These are phyloP conservation scores for Myotis brandtii DNA, from an alignment of 2,113 vertebrate species.

Conservation along the genomic window DNA sequence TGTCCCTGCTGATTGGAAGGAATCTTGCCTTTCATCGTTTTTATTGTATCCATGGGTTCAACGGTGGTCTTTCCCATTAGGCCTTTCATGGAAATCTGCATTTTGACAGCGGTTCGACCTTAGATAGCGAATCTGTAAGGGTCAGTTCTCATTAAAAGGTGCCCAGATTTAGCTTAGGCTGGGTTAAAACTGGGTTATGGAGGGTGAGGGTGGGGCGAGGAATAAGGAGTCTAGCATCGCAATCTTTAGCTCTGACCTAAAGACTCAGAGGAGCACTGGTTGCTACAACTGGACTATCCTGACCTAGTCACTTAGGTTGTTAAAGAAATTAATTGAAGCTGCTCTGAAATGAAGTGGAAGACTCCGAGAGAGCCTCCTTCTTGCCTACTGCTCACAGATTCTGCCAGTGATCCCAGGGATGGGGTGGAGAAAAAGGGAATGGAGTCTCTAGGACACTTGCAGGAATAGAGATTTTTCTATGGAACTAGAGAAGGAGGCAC, in stretches of 20 bases:
- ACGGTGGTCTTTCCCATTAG: conserved; percentile 89
- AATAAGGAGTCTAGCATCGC: background rate
- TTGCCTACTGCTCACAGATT: background rate
- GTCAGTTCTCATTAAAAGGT: background rate
- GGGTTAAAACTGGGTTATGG: background rate
- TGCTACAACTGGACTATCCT: background rate
- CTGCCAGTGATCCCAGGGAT: background rate
- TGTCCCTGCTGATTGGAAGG: conserved; percentile 89
- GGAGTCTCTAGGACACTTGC: background rate
- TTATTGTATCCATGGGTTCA: conserved; percentile 88
- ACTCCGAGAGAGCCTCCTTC: background rate
- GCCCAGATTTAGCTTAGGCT: background rate
- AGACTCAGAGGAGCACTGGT: background rate
- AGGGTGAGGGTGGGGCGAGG: background rate
- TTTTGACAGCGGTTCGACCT: conserved; percentile 83
- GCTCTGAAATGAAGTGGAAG: background rate
- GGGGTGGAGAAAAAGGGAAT: background rate
- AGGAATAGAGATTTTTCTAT: background rate
- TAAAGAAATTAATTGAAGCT: background rate
- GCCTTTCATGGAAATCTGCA: conserved; percentile 91
- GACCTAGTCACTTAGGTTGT: background rate
- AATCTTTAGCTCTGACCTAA: background rate
- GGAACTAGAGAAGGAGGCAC: background rate
- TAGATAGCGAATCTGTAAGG: background rate
- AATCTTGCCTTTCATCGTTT: conserved; percentile 90